Evolutionary conservation across 2,888 invertebrate species (phyloP).

Genomic region (Steinernema hermaphroditum): DNA sequence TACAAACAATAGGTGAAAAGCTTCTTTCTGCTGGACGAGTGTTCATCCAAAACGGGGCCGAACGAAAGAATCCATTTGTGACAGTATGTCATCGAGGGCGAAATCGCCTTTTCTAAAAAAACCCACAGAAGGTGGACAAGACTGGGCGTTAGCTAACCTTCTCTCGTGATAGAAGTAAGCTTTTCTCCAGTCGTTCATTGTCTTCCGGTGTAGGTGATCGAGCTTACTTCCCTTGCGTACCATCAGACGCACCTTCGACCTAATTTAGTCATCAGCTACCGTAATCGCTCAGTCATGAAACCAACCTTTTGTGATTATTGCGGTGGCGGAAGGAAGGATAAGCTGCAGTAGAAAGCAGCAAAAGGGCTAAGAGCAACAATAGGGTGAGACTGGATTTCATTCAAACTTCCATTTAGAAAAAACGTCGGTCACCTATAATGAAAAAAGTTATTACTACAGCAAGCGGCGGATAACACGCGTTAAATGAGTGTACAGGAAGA

Average conservation of each 20-base stretch:
- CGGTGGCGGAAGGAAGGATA: not conserved
- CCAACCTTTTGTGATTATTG: not conserved
- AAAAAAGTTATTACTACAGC: not conserved
- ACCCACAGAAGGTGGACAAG: not conserved
- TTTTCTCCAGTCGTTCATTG: slow-evolving; percentile 19
- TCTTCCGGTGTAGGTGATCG: slow-evolving; percentile 10
- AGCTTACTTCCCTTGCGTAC: slow-evolving; percentile 9
- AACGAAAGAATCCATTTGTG: slow-evolving; percentile 27
- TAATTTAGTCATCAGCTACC: not conserved
- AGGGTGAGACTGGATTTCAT: not conserved
- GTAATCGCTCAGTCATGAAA: not conserved
- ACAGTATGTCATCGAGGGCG: slow-evolving; percentile 3
- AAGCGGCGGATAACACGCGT: not conserved
- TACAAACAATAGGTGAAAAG: not conserved
- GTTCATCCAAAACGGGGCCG: slow-evolving; percentile 13
- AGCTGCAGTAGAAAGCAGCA: not conserved
- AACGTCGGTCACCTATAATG: not conserved
- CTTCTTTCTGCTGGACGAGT: not conserved
- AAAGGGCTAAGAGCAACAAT: not conserved
- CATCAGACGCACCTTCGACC: slow-evolving; percentile 23
- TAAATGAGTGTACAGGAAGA: too few species aligned
- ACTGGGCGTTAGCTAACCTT: not conserved
- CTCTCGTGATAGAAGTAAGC: slow-evolving; percentile 13
- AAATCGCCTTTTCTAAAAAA: slow-evolving; percentile 6
- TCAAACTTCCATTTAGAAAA: slow-evolving; percentile 1